Evolutionary conservation across 2,113 vertebrate genomes (phyloP).

Genomic region (Pomatorhinus ruficollis): DNA sequence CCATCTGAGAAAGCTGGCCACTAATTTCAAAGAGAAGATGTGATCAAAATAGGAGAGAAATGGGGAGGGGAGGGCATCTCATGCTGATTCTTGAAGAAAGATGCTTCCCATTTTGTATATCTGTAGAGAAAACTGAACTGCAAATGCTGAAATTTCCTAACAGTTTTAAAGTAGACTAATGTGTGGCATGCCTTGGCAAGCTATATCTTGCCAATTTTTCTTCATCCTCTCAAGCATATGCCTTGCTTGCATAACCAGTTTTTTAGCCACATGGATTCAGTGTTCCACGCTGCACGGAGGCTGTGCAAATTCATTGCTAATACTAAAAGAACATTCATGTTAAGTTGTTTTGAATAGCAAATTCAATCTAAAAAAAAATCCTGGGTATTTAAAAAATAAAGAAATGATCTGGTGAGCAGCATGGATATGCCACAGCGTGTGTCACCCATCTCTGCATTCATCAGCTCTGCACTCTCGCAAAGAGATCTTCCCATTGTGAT

Average conservation of each 20-base stretch:
- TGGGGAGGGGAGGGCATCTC: not conserved
- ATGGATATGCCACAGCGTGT: not conserved
- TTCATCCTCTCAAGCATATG: conserved; percentile 60
- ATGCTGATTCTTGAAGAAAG: not conserved
- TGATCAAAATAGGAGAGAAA: conserved; percentile 2
- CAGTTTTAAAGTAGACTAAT: conserved; percentile 59
- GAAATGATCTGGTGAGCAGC: not conserved
- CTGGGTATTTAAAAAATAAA: not conserved
- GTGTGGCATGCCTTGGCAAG: conserved; percentile 66
- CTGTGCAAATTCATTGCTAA: conserved; percentile 51
- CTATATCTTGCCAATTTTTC: conserved; percentile 57
- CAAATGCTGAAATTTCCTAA: conserved; percentile 48
- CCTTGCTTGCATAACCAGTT: conserved; percentile 65
- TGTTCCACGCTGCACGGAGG: not conserved
- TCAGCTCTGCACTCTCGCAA: not conserved
- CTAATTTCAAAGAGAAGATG: not conserved
- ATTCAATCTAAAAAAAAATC: conserved; percentile 5
- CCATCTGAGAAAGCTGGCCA: not conserved
- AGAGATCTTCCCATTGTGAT: not conserved
- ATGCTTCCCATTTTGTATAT: not conserved
- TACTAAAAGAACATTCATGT: conserved; percentile 62
- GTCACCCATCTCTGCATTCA: not conserved
- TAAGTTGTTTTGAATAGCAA: conserved; percentile 42
- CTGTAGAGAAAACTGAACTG: conserved; percentile 27
- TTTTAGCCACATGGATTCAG: conserved; percentile 62